These are phyloP conservation scores for Habrosyne pyritoides DNA, from an alignment of 2,888 invertebrate species.

Conservation along the genomic window DNA sequence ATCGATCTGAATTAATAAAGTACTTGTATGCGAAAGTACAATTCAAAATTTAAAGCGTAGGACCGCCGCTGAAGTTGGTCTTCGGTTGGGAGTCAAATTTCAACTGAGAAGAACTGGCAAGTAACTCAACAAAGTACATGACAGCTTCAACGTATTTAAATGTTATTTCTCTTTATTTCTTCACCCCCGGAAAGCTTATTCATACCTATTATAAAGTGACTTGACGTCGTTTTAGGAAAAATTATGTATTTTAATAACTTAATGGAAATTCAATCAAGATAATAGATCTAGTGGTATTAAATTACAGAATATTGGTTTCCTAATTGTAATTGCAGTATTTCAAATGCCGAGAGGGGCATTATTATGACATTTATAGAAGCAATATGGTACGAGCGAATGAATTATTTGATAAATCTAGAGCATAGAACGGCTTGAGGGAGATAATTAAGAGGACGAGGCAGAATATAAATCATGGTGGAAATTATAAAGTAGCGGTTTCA, in stretches of 20 bases:
- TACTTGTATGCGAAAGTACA: too few relatives aligned
- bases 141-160: too few relatives aligned
- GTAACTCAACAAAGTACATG: too few relatives aligned
- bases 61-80: too few relatives aligned
- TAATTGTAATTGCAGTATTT: constrained; percentile 27
- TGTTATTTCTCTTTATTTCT: too few relatives aligned
- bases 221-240: neutral
- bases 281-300: neutral
- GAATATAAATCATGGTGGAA: constrained; percentile 14
- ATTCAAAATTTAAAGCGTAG: too few relatives aligned
- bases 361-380: constrained; percentile 47
- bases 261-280: neutral
- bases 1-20: constrained; percentile 5
- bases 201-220: neutral
- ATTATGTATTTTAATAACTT: neutral
- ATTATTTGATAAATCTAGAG: constrained; percentile 8
- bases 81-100: too few relatives aligned
- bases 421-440: constrained; percentile 9
- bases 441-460: constrained; percentile 18
- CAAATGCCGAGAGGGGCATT: constrained; percentile 34
- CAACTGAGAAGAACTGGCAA: too few relatives aligned
- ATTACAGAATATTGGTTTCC: neutral
- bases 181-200: neutral
- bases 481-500: constrained; percentile 19
- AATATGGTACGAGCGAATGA: constrained; percentile 23